A percentile compares a stretch with the other conserved stretches of the same genome.
Evolutionary conservation across 2,888 invertebrate species (phyloP).

Genomic region (Balanococcus diminutus): DNA sequence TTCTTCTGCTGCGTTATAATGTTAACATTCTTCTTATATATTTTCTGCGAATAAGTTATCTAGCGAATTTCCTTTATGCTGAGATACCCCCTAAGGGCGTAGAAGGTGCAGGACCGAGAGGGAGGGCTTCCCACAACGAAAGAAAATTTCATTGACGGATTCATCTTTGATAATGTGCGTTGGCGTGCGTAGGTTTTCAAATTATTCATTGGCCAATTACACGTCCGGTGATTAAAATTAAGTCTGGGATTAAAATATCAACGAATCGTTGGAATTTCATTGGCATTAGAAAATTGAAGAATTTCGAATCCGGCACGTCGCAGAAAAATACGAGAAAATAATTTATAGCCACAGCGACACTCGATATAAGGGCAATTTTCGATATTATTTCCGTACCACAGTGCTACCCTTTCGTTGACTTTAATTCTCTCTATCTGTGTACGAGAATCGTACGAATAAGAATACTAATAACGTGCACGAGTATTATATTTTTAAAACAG

Average conservation of each 20-base stretch:
- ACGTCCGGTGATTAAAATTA: not conserved
- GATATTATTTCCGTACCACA: not conserved
- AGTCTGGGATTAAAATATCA: not conserved
- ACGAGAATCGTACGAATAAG: not conserved
- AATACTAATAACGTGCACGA: not conserved
- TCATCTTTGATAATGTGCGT: not conserved
- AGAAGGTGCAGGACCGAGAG: not conserved
- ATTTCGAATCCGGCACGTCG: not conserved
- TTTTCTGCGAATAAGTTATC: not conserved
- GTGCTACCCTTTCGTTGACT: not conserved
- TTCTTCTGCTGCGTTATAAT: too few species aligned
- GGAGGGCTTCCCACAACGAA: not conserved
- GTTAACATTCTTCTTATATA: constrained; percentile 5
- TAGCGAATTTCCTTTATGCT: not conserved
- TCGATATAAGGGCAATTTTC: not conserved
- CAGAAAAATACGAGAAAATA: not conserved
- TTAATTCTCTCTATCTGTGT: not conserved
- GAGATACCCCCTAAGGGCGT: not conserved
- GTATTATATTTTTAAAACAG: constrained; percentile 1
- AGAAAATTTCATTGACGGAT: not conserved
- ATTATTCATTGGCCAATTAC: not conserved
- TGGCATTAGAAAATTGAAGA: not conserved
- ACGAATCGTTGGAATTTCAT: not conserved
- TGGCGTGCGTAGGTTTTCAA: not conserved
- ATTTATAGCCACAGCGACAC: not conserved